A percentile compares a stretch with the other conserved stretches of the same genome.
Evolutionary conservation across 2,113 vertebrate genomes (phyloP).

Genomic region (Hiodon tergisus): DNA sequence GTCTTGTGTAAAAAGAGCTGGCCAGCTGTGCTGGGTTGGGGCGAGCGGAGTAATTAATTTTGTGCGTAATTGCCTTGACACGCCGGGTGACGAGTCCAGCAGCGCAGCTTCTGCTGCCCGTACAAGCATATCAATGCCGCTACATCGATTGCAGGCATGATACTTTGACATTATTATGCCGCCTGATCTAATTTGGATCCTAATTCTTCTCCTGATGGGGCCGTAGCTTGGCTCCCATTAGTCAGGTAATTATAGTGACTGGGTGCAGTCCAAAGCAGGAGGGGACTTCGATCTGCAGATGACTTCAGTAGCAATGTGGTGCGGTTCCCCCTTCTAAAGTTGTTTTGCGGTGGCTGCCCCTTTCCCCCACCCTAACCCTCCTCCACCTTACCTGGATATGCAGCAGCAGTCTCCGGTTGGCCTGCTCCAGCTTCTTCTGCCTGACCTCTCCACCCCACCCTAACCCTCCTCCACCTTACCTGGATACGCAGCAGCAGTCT

Average conservation of each 20-base stretch:
- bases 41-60: slow-evolving; percentile 33
- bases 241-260: slow-evolving; percentile 35
- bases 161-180: slow-evolving; percentile 35
- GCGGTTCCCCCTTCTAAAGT: no score
- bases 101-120: slow-evolving; percentile 9
- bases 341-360: no score
- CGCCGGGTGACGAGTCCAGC: slow-evolving; percentile 26
- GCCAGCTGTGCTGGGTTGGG: slow-evolving; percentile 12
- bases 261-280: slow-evolving; percentile 9
- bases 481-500: no score
- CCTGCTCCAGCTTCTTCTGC: no score
- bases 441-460: no score
- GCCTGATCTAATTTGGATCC: slow-evolving; percentile 33
- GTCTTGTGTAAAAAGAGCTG: no score
- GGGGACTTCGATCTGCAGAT: background rate
- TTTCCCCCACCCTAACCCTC: no score
- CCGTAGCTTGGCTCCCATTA: slow-evolving; percentile 32
- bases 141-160: slow-evolving; percentile 24
- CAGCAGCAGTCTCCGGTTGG: no score
- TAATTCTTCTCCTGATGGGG: slow-evolving; percentile 26
- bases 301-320: background rate
- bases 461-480: no score
- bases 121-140: slow-evolving; percentile 28
- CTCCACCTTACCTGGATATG: no score
- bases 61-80: slow-evolving; percentile 38